Evolutionary conservation across 92 coral and sea anemone species (phyloP).

Genomic region (Nematostella vectensis): DNA sequence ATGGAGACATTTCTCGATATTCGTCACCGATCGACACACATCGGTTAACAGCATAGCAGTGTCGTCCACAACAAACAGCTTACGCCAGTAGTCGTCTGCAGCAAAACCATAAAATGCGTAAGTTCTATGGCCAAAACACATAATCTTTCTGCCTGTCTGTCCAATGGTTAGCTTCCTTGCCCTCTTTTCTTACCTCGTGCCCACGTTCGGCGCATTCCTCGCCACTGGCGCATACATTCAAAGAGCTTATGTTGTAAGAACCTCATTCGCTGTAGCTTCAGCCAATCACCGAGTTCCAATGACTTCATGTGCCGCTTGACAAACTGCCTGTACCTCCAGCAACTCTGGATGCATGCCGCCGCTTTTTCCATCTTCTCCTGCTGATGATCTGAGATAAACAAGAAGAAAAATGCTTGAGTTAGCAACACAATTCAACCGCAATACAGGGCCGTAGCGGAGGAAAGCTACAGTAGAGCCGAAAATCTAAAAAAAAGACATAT

Average conservation of each 20-base stretch:
- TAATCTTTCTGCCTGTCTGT: background rate
- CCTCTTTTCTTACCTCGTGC: conserved; percentile 75
- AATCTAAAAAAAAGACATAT: no score
- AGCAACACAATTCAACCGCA: background rate
- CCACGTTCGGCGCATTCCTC: conserved; percentile 53
- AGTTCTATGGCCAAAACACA: background rate
- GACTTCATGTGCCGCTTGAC: conserved; percentile 49
- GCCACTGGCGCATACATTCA: conserved; percentile 52
- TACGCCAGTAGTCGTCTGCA: conserved; percentile 91
- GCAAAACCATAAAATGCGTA: background rate
- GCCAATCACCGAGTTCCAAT: conserved; percentile 58
- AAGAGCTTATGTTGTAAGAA: conserved; percentile 50
- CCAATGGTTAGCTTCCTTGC: no score
- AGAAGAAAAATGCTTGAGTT: no score
- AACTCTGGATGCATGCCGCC: conserved; percentile 77
- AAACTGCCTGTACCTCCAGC: conserved; percentile 70
- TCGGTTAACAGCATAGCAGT: conserved; percentile 96
- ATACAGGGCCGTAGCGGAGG: no score
- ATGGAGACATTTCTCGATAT: conserved; percentile 58
- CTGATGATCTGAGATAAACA: conserved; percentile 38
- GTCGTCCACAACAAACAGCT: conserved; percentile 84
- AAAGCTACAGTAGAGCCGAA: no score
- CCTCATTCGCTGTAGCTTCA: conserved; percentile 39
- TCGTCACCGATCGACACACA: conserved; percentile 74
- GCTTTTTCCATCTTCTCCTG: conserved; percentile 51